Conservation (phyloP, 2,113 vertebrate species). For the Antechinus flavipes region DNA sequence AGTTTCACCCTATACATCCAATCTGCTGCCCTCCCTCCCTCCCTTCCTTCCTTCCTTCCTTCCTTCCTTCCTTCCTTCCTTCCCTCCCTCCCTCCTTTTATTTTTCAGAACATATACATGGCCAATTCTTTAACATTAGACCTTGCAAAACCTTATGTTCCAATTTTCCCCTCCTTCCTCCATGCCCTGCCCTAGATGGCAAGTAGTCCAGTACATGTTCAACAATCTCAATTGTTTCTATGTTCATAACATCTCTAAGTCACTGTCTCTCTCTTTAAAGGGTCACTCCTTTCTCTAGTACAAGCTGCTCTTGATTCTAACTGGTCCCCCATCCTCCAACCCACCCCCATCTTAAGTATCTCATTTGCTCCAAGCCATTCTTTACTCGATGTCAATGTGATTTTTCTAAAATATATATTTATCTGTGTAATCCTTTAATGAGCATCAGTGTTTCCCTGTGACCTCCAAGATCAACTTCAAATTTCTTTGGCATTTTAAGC, state of each 20-base stretch:
- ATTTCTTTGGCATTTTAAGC: neutral
- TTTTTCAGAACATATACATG: no score
- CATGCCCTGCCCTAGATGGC: no score
- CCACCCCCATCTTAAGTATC: neutral
- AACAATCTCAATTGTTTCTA: neutral
- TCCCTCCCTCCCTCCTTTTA: no score
- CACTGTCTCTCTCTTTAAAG: neutral
- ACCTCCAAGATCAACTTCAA: neutral
- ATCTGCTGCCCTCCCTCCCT: neutral
- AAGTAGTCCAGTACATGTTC: no score
- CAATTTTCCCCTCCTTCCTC: no score
- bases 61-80: no score
- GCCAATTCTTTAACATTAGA: no score
- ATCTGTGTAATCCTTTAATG: neutral
- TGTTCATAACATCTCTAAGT: neutral
- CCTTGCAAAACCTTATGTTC: no score
- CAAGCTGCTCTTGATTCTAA: neutral
- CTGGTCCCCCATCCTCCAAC: no score
- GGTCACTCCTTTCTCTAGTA: neutral
- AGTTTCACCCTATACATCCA: neutral
- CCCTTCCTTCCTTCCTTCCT: no score
- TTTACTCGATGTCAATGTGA: neutral
- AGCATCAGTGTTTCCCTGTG: neutral
- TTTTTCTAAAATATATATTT: neutral
- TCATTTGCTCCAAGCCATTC: neutral